Evolutionary conservation across 2,113 vertebrate genomes (phyloP).

Genomic region (Sclerurus mexicanus): DNA sequence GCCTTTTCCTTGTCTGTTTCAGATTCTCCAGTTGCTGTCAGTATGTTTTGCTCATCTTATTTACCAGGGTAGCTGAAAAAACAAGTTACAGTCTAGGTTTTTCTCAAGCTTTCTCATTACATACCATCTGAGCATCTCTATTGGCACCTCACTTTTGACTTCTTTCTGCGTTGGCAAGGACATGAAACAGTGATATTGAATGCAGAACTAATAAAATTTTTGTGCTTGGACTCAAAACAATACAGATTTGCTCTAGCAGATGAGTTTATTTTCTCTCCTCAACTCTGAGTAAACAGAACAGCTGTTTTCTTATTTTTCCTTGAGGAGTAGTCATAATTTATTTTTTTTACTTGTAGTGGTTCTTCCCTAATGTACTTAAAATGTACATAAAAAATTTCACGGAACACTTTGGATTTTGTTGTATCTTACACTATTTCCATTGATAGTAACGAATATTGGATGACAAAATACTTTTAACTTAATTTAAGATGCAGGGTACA

Average conservation of each 20-base stretch:
- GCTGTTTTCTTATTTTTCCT: neutral
- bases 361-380: neutral
- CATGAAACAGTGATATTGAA: neutral
- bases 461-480: neutral
- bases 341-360: neutral
- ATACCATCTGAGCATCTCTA: neutral
- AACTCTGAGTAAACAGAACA: neutral
- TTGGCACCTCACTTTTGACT: neutral
- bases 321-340: neutral
- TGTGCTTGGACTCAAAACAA: neutral
- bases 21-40: neutral
- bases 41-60: neutral
- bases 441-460: neutral
- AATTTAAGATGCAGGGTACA: accelerated
- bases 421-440: neutral
- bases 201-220: neutral
- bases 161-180: neutral
- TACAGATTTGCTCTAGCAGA: neutral
- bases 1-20: neutral
- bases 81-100: neutral
- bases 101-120: neutral
- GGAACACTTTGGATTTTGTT: neutral
- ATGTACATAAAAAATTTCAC: neutral
- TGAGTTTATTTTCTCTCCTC: neutral
- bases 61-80: neutral